These are phyloP conservation scores for Phylloscopus trochilus DNA, from an alignment of 2,113 vertebrate genomes.

Conservation along the genomic window DNA sequence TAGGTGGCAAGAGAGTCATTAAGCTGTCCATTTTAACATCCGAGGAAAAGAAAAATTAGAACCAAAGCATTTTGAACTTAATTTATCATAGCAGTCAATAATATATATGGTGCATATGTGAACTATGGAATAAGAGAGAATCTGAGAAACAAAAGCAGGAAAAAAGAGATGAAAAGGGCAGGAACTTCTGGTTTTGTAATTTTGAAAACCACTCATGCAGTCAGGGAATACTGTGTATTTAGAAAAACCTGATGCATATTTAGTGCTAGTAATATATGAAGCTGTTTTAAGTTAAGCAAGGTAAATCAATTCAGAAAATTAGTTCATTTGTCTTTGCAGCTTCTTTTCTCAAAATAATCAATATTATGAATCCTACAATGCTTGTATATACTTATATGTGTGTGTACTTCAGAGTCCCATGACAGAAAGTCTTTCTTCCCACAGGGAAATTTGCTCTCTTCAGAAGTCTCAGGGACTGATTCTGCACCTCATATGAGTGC, in stretches of 20 bases:
- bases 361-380: neutral
- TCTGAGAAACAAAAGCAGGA: slow-evolving; percentile 18
- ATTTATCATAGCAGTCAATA: slow-evolving; percentile 46
- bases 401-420: neutral
- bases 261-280: slow-evolving; percentile 40
- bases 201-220: slow-evolving; percentile 52
- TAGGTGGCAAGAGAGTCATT: slow-evolving; percentile 66
- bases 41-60: slow-evolving; percentile 55
- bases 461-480: neutral
- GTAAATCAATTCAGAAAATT: slow-evolving; percentile 47
- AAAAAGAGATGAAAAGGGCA: slow-evolving; percentile 5
- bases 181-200: neutral
- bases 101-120: neutral
- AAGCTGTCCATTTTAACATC: slow-evolving; percentile 67
- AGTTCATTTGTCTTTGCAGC: slow-evolving; percentile 34
- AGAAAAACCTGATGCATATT: slow-evolving; percentile 36
- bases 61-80: slow-evolving; percentile 40
- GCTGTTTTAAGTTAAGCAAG: slow-evolving; percentile 1
- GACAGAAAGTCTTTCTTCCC: neutral
- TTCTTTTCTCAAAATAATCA: slow-evolving; percentile 22
- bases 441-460: neutral
- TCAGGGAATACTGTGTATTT: neutral
- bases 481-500: neutral
- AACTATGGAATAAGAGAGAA: slow-evolving; percentile 14
- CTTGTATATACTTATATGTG: neutral